Conservation (phyloP, 2,113 vertebrate species). For the Gulo gulo region DNA sequence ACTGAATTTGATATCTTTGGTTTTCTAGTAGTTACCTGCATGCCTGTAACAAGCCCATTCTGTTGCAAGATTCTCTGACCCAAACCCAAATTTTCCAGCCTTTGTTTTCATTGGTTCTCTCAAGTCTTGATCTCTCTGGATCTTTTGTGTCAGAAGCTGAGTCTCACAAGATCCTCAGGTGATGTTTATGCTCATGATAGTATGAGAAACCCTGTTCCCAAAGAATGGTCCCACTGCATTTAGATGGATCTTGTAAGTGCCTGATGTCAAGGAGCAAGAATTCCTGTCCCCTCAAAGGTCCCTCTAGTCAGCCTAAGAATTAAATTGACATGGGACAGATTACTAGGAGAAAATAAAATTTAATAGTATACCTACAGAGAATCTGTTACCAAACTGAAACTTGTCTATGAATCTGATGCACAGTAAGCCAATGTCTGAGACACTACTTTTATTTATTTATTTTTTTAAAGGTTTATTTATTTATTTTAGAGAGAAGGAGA, state of each 20-base stretch:
- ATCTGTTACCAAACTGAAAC: background rate
- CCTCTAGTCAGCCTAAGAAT: background rate
- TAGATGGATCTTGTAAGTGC: background rate
- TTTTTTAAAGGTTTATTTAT: background rate
- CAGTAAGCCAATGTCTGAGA: background rate
- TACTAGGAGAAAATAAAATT: background rate
- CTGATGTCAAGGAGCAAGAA: background rate
- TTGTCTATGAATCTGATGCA: background rate
- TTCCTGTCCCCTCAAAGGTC: background rate
- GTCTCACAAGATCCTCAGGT: background rate
- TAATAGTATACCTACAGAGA: background rate
- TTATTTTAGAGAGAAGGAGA: background rate
- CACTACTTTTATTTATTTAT: background rate
- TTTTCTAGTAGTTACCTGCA: background rate
- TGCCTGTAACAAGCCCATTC: background rate
- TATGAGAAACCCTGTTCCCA: background rate
- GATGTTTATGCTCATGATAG: background rate
- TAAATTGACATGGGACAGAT: background rate
- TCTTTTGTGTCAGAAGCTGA: background rate
- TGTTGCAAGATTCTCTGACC: background rate
- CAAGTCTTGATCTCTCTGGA: background rate
- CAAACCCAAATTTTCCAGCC: background rate
- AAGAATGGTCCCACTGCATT: background rate
- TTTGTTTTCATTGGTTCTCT: background rate
- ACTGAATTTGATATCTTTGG: background rate